Base-by-base conservation (phyloP, 2,888 invertebrate genomes). In the Mesoligia furuncula region DNA sequence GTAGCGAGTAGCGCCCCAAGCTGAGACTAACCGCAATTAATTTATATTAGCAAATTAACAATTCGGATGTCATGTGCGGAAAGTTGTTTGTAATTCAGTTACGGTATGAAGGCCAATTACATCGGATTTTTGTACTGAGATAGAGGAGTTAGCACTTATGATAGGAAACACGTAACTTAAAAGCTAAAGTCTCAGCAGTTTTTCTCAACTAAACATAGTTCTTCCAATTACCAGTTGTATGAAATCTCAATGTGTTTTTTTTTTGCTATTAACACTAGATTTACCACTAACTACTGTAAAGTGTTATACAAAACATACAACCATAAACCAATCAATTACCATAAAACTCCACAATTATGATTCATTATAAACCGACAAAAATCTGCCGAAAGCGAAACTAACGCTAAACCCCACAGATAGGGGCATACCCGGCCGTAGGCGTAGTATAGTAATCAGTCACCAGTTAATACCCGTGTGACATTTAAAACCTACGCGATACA, bases 401-500 rank as follows among this genome's bases (percentile, higher is more conserved):
- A 64, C 59, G 67, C 59, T 24, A 6, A 62, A 36, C 45, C 24
- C 31, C 64, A 27, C 7, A 45, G 51, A 72, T 57, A 61, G 42
- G n/a, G 15, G 36, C 42, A 48, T 59, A 42, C 36, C 31, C 75
- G 24, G 20, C 20, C 27, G 73, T 81, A 74, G 77, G 77, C 61
- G 77, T 76, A 39, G 31, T 70, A 27, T 39, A 65, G 70, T 76
- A 85, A 81, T 83, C 81, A 71, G 59, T 80, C 73, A 73, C 59
- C 71, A 48, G 72, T 75, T 82, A 61, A 67, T 65, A 70, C 73
- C 48, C 45, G 36, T 54, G 62, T 85, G 86, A 83, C 79, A 83
- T 85, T 81, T 76, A 72, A 73, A 83, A 79, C 84, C 79, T 85
- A 85, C 83, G 83, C 75, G 67, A 71, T 59, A 57, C 79, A 62